Conservation (phyloP, 2,888 invertebrate species). For the Leucoptera coffeella region DNA sequence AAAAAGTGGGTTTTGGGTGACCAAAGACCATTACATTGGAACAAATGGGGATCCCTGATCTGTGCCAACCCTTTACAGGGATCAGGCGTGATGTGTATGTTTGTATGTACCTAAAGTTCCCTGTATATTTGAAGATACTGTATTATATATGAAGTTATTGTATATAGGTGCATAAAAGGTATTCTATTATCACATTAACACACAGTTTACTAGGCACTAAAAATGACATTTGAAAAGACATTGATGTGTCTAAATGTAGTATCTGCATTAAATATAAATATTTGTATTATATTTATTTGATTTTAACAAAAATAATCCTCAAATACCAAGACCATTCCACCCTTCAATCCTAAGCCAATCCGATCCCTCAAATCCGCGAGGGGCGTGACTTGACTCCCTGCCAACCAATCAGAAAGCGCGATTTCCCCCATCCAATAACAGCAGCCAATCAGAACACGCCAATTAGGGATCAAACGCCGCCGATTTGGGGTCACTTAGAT, state of each 20-base stretch:
- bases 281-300: constrained; percentile 1
- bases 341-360: constrained; percentile 11
- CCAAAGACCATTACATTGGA: too few species aligned
- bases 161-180: neutral
- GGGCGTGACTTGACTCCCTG: constrained; percentile 13
- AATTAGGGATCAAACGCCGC: constrained; percentile 36
- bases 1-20: too few species aligned
- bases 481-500: constrained; percentile 39
- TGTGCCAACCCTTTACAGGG: too few species aligned
- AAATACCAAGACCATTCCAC: constrained; percentile 16
- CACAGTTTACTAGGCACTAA: neutral
- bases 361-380: constrained; percentile 22
- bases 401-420: constrained; percentile 15
- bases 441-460: constrained; percentile 23
- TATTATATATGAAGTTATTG: neutral
- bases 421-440: constrained; percentile 11
- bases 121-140: too few species aligned
- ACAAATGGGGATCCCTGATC: too few species aligned
- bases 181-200: constrained; percentile 6
- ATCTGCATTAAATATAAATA: neutral
- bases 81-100: too few species aligned
- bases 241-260: neutral
- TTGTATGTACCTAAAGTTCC: too few species aligned
- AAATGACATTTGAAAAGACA: neutral
- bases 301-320: constrained; percentile 2